Evolutionary conservation across 2,888 invertebrate genomes (phyloP).

Genomic region (Agonopterix alstromeriana): DNA sequence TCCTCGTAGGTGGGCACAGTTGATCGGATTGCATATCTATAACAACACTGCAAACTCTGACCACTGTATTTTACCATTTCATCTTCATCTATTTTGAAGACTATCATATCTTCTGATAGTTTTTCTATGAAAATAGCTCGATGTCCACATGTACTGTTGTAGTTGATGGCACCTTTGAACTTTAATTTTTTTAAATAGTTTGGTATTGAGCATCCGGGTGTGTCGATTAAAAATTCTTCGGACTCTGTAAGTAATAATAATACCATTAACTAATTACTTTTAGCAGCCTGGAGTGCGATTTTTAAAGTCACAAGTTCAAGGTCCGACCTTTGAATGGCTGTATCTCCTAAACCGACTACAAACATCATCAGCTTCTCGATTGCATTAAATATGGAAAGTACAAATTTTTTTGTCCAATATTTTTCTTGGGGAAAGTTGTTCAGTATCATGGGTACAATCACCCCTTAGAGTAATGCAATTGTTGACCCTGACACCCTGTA

Average conservation of each 20-base stretch:
- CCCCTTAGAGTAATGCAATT: too few relatives aligned
- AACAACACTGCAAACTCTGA: constrained; percentile 31
- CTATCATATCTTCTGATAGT: constrained; percentile 18
- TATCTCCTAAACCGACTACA: too few relatives aligned
- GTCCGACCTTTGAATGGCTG: too few relatives aligned
- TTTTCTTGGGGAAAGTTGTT: too few relatives aligned
- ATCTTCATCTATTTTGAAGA: constrained; percentile 26
- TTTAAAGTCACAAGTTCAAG: too few relatives aligned
- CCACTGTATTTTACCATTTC: constrained; percentile 22
- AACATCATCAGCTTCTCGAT: too few relatives aligned
- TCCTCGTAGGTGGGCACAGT: constrained; percentile 21
- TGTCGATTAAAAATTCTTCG: constrained; percentile 34
- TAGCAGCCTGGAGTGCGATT: too few relatives aligned
- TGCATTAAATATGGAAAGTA: too few relatives aligned
- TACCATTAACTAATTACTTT: background rate
- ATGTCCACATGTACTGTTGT: constrained; percentile 25
- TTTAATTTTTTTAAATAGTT: constrained; percentile 32
- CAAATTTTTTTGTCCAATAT: too few relatives aligned
- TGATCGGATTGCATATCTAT: constrained; percentile 28
- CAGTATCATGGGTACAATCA: too few relatives aligned
- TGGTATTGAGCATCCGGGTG: constrained; percentile 45
- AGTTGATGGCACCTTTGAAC: constrained; percentile 18
- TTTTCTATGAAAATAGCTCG: constrained; percentile 33
- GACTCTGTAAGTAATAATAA: constrained; percentile 13
- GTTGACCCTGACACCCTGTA: too few relatives aligned